Conservation (phyloP, 2,797 vertebrate genomes). For the Serranus cabrilla region DNA sequence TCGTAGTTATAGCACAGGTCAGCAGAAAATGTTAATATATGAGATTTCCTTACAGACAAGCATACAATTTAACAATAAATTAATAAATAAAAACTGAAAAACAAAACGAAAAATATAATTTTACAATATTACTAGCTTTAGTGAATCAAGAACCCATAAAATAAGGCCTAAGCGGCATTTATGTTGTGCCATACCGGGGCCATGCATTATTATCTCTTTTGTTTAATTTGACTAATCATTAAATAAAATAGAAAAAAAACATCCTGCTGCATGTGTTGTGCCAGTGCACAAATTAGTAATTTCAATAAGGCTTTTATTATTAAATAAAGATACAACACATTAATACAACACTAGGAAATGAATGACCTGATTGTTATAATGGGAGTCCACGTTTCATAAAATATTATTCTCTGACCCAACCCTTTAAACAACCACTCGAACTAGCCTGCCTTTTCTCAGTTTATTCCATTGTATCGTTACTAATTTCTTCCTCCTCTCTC, state of each 20-base stretch:
- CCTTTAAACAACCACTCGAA: neutral
- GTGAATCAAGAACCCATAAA: neutral
- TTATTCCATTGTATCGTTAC: neutral
- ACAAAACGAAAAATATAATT: neutral
- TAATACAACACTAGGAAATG: neutral
- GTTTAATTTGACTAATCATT: neutral
- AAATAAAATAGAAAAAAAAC: neutral
- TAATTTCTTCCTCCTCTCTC: slow-evolving; percentile 22
- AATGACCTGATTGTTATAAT: neutral
- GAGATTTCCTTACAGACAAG: too few species aligned
- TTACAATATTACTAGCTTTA: neutral
- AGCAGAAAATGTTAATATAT: neutral
- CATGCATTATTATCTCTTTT: neutral
- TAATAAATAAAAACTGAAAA: neutral
- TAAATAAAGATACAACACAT: neutral
- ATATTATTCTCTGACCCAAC: neutral
- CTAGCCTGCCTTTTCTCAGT: neutral
- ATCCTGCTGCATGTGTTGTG: neutral
- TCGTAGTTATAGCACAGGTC: neutral
- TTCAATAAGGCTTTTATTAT: neutral
- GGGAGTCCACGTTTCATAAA: neutral
- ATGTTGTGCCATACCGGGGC: too few species aligned
- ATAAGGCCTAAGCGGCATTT: neutral
- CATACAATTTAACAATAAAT: neutral
- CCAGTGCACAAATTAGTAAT: neutral